These are phyloP conservation scores for Nebria brevicollis DNA, from an alignment of 2,888 invertebrate species.

Conservation along the genomic window DNA sequence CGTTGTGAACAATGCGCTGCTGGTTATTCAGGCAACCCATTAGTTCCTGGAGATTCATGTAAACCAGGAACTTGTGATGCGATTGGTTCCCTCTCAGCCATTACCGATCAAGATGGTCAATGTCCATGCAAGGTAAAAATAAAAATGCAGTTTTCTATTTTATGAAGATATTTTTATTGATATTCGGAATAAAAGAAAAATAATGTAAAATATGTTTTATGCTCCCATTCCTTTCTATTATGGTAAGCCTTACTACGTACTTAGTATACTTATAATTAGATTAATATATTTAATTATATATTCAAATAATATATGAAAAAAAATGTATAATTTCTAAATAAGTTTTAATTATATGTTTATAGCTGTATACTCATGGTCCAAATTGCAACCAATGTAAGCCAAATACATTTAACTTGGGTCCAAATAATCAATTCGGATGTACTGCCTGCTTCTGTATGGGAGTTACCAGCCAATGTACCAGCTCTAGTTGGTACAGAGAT, in stretches of 20 bases:
- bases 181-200: slow-evolving; percentile 29
- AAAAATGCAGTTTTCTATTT: neutral
- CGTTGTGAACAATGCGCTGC: slow-evolving; percentile 81
- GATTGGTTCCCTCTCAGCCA: slow-evolving; percentile 74
- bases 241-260: slow-evolving; percentile 24
- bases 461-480: slow-evolving; percentile 80
- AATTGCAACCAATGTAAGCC: slow-evolving; percentile 88
- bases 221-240: slow-evolving; percentile 30
- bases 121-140: slow-evolving; percentile 77
- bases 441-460: slow-evolving; percentile 97
- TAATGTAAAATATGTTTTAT: slow-evolving; percentile 35
- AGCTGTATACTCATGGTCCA: slow-evolving; percentile 76
- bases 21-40: slow-evolving; percentile 85
- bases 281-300: neutral
- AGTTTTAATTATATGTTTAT: slow-evolving; percentile 5
- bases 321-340: neutral
- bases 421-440: slow-evolving; percentile 86
- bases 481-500: slow-evolving; percentile 69
- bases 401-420: slow-evolving; percentile 84
- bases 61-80: slow-evolving; percentile 74
- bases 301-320: no score
- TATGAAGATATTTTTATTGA: slow-evolving; percentile 23
- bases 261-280: neutral
- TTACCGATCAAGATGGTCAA: slow-evolving; percentile 61
- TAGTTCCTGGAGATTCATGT: slow-evolving; percentile 79